Percentiles rank a stretch among this genome's conserved stretches.
These are phyloP conservation scores for Cololabis saira DNA, from an alignment of 2,113 vertebrate species.

Conservation along the genomic window DNA sequence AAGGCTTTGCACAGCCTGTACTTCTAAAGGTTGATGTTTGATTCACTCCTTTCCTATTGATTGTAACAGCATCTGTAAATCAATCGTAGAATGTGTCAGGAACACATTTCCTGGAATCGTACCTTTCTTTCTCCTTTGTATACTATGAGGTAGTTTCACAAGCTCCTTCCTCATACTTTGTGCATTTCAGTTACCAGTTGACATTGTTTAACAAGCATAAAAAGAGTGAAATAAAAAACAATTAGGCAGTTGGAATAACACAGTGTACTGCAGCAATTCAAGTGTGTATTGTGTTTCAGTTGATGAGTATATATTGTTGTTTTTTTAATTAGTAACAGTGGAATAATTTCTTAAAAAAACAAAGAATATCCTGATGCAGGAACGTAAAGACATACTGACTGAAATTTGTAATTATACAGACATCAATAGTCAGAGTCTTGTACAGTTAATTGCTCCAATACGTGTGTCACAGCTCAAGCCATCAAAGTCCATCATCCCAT, in stretches of 20 bases:
- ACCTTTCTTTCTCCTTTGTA: not conserved
- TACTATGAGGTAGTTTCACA: not conserved
- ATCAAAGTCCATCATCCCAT: constrained; percentile 21
- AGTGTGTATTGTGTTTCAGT: not conserved
- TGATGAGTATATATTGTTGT: not conserved
- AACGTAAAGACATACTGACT: constrained; percentile 29
- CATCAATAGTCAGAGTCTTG: constrained; percentile 12
- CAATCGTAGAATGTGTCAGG: not conserved
- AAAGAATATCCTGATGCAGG: constrained; percentile 49
- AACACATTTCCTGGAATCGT: not conserved
- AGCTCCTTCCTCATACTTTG: not conserved
- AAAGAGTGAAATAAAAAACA: constrained; percentile 10
- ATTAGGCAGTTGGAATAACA: not conserved
- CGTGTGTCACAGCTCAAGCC: constrained; percentile 16
- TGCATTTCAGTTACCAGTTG: not conserved
- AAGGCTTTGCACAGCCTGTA: too few relatives aligned
- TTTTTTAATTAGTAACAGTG: not conserved
- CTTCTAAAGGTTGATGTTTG: too few relatives aligned
- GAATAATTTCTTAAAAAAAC: not conserved
- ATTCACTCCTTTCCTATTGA: too few relatives aligned
- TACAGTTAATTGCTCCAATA: constrained; percentile 19
- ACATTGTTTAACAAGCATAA: not conserved
- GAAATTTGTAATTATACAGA: constrained; percentile 9
- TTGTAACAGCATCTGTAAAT: not conserved
- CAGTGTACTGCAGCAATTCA: not conserved